These are phyloP conservation scores for Balaenoptera acutorostrata DNA, from an alignment of 2,113 vertebrate genomes.

Conservation along the genomic window DNA sequence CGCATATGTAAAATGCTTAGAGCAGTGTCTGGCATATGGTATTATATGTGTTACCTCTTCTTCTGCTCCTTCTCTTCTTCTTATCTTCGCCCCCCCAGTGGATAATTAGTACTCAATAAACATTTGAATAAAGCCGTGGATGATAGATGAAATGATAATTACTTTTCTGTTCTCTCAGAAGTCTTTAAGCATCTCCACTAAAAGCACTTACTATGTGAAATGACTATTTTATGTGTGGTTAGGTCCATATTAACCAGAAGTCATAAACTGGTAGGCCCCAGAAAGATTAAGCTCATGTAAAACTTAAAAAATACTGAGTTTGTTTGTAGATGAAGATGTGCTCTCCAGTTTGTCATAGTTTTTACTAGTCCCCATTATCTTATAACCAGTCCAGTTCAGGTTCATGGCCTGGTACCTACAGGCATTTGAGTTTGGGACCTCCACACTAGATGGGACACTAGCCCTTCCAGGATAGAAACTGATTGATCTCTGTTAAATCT, in stretches of 20 bases:
- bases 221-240: background rate
- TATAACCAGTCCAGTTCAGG: background rate
- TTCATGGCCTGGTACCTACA: background rate
- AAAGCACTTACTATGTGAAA: background rate
- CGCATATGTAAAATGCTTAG: background rate
- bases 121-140: background rate
- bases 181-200: slow-evolving; percentile 2
- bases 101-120: background rate
- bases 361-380: background rate
- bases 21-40: background rate
- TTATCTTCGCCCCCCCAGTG: background rate
- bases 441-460: background rate
- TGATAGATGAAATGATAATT: slow-evolving; percentile 11
- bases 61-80: background rate
- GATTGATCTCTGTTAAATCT: background rate
- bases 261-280: background rate
- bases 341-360: background rate
- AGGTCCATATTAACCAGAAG: background rate
- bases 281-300: background rate
- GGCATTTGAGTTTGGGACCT: background rate
- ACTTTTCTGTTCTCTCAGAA: background rate
- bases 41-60: background rate
- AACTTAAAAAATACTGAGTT: background rate
- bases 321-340: background rate
- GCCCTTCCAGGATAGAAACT: background rate